Evolutionary conservation across 2,797 vertebrate genomes (phyloP), one percentile per base, ranked within the genome.

Genomic region (Chloroceryle inda): DNA sequence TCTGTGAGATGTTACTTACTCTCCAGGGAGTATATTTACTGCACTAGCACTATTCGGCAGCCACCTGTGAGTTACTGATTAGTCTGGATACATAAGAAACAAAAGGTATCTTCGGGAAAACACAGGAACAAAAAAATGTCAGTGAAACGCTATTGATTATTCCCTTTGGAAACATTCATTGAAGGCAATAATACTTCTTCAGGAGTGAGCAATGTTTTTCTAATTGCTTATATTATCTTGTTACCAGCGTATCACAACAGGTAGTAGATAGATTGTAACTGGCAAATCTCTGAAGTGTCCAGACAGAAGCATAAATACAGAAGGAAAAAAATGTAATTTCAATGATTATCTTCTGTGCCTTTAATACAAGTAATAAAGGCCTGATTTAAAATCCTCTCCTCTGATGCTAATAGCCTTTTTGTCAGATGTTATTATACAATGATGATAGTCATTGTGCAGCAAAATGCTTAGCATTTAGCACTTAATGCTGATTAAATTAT

Each of bases 221-320:
- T 98, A 98, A 97, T 97, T 97, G 94, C 85, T 94, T 96, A 49
- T 62, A 96, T 98, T 96, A 96, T 94, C 96, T 94, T 72, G 3
- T 95, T 97, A 96, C 81, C 6, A 4, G 77, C 71, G 63, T 97
- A 97, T 96, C 96, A 95, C 77, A 96, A 97, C 64, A 96, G 95
- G 96, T 94, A 97, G 83, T 83, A 67, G 86, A 92, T 94, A 92
- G 92, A 95, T 83, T 96, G 91, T 92, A 96, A 96, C 80, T 85
- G 88, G 52, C 35, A 97, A 81, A 96, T 89, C 89, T 87, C 87
- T 93, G 92, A 96, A 95, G 94, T 88, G 44, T 91, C 68, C 62
- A 96, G 64, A 92, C 72, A 94, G 91, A 96, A 78, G 42, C 95
- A 95, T 82, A 98, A 97, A 96, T 49, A 97, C n/a, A 84, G 14